Conservation (phyloP, 2,888 invertebrate species). For the Habrosyne pyritoides region DNA sequence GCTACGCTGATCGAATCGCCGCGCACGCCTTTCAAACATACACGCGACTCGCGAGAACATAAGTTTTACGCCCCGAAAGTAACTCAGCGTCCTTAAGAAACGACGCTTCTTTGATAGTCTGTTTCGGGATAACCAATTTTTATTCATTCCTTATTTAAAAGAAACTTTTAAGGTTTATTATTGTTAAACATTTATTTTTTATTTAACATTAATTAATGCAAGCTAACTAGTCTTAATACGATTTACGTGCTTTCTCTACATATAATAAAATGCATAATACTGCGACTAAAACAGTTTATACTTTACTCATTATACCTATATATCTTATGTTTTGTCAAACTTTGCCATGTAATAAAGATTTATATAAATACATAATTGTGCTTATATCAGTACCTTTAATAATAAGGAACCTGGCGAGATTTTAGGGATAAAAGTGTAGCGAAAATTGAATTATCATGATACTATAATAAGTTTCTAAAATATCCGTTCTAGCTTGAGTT, state of each 20-base stretch:
- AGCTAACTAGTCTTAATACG: conserved; percentile 68
- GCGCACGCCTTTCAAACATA: conserved; percentile 91
- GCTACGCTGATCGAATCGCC: conserved; percentile 90
- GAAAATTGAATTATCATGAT: too few relatives aligned
- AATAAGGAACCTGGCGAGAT: not conserved
- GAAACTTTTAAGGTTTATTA: conserved; percentile 44
- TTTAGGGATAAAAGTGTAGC: too few relatives aligned
- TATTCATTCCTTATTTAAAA: conserved; percentile 55
- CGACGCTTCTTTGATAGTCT: conserved; percentile 14
- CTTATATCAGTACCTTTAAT: conserved; percentile 18
- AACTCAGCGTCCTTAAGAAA: conserved; percentile 55
- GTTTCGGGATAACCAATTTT: conserved; percentile 28
- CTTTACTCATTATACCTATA: conserved; percentile 34
- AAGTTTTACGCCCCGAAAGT: conserved; percentile 91
- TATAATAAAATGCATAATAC: conserved; percentile 47
- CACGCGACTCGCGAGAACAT: conserved; percentile 92
- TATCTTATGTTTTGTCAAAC: conserved; percentile 58
- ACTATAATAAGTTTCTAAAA: too few relatives aligned
- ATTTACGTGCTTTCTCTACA: conserved; percentile 58
- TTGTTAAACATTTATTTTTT: conserved; percentile 35
- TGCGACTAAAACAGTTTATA: conserved; percentile 30
- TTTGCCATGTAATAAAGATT: conserved; percentile 75
- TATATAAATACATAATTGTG: conserved; percentile 44
- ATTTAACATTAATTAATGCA: conserved; percentile 36
- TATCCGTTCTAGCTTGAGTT: too few relatives aligned